Percentiles rank a stretch among this genome's conserved stretches.
Conservation (phyloP, 2,888 invertebrate genomes). For the Chrysopilus asiliformis region DNA sequence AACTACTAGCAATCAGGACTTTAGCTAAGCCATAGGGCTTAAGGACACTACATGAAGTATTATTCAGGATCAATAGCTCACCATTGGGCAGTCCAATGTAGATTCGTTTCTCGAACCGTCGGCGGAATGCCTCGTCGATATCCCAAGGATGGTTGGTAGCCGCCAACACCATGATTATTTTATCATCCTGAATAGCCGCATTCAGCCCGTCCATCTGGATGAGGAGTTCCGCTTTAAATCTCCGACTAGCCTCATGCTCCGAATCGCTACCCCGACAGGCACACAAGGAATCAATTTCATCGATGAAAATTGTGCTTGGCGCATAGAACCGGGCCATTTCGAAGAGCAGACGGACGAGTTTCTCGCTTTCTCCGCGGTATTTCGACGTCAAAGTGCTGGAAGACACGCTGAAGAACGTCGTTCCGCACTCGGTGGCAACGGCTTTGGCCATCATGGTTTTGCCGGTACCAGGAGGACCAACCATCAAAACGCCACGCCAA, state of each 20-base stretch:
- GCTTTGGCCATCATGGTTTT: conserved; percentile 75
- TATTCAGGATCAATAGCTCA: too few species aligned
- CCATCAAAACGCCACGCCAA: conserved; percentile 44
- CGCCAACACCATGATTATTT: conserved; percentile 74
- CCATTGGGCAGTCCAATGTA: conserved; percentile 75
- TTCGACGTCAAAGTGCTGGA: conserved; percentile 78
- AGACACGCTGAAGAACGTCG: conserved; percentile 80
- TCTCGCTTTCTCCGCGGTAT: conserved; percentile 84
- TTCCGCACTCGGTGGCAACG: conserved; percentile 78
- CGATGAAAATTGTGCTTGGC: conserved; percentile 81
- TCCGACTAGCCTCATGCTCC: conserved; percentile 74
- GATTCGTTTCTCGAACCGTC: conserved; percentile 77
- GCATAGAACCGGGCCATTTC: conserved; percentile 84
- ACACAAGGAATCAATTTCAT: conserved; percentile 80
- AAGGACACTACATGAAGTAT: too few species aligned
- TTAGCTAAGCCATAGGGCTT: too few species aligned
- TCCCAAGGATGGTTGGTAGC: conserved; percentile 91
- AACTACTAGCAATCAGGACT: too few species aligned
- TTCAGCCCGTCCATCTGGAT: conserved; percentile 83
- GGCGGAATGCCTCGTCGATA: conserved; percentile 72
- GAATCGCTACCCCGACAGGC: conserved; percentile 69
- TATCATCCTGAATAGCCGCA: conserved; percentile 47
- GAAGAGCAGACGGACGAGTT: conserved; percentile 70
- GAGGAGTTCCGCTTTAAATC: conserved; percentile 77
- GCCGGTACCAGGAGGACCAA: conserved; percentile 53